These are phyloP conservation scores for Amyelois transitella DNA, from an alignment of 1,140 invertebrate genomes.

Conservation along the genomic window DNA sequence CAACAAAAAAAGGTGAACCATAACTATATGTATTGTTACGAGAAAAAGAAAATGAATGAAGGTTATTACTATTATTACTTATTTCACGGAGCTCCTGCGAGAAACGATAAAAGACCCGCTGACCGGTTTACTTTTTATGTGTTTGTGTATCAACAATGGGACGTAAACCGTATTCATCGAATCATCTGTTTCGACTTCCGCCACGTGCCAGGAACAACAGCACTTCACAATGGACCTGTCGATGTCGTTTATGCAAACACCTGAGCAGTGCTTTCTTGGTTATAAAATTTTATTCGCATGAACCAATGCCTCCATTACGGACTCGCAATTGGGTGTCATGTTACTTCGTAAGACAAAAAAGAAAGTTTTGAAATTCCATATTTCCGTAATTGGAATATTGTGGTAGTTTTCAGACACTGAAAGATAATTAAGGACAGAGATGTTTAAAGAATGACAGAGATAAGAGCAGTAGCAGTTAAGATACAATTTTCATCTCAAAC, in stretches of 20 bases:
- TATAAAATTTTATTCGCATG: constrained; percentile 1
- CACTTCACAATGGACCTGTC: constrained; percentile 2
- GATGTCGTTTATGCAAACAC: neutral
- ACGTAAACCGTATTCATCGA: constrained; percentile 64
- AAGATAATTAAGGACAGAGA: no score
- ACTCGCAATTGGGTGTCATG: neutral
- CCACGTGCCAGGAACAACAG: constrained; percentile 29
- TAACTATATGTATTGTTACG: constrained; percentile 67
- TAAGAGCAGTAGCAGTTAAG: no score
- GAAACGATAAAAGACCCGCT: constrained; percentile 62
- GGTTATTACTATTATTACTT: constrained; percentile 70
- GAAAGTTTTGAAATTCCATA: neutral
- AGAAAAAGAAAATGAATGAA: constrained; percentile 67
- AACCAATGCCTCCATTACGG: neutral
- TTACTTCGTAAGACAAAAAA: neutral
- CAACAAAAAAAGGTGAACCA: constrained; percentile 60
- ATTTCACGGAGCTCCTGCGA: constrained; percentile 56
- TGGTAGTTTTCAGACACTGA: no score
- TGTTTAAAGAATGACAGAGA: no score
- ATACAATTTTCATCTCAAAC: no score
- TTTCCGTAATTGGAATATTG: no score
- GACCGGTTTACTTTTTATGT: constrained; percentile 70
- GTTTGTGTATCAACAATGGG: constrained; percentile 64
- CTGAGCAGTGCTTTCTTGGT: neutral
- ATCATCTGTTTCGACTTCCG: constrained; percentile 48